A percentile compares a stretch with the other conserved stretches of the same genome.
phyloP scores from a whole-genome alignment of 2,888 invertebrate species.

The Smittia aterrima region DNA sequence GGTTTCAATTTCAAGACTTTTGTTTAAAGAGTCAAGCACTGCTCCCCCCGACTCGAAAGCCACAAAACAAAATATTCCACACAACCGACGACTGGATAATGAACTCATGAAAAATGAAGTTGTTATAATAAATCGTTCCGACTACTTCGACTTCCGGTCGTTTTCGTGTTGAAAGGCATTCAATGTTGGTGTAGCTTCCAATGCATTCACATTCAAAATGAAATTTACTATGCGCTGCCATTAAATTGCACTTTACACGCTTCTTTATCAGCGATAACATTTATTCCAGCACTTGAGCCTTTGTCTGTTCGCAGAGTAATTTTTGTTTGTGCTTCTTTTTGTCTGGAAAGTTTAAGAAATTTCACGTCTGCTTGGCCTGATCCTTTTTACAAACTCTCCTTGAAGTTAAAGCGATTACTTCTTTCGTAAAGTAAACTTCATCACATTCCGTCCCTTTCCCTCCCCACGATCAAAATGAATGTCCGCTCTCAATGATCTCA shows the following conservation, averaged over 20 bases:
- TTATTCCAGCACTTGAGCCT: too few species aligned
- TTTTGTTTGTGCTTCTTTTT: background rate
- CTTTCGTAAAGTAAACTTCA: too few species aligned
- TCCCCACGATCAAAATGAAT: background rate
- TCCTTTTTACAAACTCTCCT: too few species aligned
- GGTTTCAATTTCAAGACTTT: background rate
- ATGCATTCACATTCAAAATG: background rate
- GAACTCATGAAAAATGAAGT: conserved; percentile 35
- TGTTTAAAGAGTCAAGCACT: background rate
- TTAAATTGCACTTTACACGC: conserved; percentile 13
- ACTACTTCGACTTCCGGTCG: conserved; percentile 20
- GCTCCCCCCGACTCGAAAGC: background rate
- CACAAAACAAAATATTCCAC: background rate
- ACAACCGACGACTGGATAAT: background rate
- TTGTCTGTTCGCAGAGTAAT: background rate
- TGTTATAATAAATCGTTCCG: conserved; percentile 38
- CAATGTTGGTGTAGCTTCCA: background rate
- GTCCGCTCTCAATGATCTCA: conserved; percentile 18
- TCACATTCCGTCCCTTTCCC: too few species aligned
- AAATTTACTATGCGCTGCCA: background rate
- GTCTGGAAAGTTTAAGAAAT: too few species aligned
- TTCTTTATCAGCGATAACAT: background rate
- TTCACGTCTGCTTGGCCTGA: too few species aligned
- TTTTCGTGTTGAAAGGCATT: conserved; percentile 38
- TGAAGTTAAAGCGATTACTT: too few species aligned